Conservation (phyloP, 2,797 vertebrate species). For the Rhinichthys osculus region DNA sequence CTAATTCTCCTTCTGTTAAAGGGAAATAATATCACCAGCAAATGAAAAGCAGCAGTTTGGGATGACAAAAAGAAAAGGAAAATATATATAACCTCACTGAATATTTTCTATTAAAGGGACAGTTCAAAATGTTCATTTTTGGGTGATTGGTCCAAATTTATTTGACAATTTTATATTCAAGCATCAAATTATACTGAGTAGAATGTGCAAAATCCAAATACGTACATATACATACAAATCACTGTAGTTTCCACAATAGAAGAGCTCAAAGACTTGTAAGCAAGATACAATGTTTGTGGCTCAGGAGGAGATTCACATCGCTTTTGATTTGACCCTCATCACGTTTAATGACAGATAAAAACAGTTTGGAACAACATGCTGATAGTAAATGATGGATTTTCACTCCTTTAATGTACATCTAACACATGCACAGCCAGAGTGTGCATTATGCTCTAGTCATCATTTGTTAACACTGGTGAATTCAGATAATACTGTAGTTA, state of each 20-base stretch:
- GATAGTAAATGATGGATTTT: background rate
- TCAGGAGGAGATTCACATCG: background rate
- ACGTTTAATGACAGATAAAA: background rate
- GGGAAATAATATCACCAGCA: background rate
- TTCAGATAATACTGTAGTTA: conserved; percentile 7
- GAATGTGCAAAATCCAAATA: background rate
- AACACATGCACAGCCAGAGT: background rate
- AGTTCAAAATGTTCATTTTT: background rate
- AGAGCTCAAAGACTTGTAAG: too few relatives aligned
- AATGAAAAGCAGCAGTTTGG: background rate
- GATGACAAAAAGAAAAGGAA: background rate
- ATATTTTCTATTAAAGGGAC: background rate
- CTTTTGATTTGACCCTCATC: background rate
- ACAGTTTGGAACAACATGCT: background rate
- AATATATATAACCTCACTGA: background rate
- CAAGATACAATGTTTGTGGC: background rate
- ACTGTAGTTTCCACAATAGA: background rate
- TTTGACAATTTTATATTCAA: background rate
- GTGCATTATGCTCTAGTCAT: background rate
- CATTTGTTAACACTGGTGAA: conserved; percentile 5
- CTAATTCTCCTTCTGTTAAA: background rate
- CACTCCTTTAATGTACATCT: background rate
- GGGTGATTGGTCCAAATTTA: background rate
- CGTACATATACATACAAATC: background rate
- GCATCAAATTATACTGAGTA: background rate